Conservation (phyloP, 2,113 vertebrate species). For the Otus sunia region DNA sequence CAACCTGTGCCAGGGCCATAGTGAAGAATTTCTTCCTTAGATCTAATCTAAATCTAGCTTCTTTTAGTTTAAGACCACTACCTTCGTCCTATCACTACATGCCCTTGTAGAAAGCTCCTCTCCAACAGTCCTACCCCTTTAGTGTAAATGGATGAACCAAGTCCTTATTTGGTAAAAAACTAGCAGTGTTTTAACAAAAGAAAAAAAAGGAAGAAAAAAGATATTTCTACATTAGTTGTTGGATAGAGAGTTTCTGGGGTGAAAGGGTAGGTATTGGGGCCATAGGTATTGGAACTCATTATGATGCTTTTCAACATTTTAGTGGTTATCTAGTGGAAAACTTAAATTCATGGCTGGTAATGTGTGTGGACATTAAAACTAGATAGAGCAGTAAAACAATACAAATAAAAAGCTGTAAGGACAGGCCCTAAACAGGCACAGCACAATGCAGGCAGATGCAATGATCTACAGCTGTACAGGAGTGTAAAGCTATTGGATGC, state of each 20-base stretch:
- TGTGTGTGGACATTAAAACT: not conserved
- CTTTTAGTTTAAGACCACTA: too few species aligned
- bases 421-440: not conserved
- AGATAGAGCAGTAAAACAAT: not conserved
- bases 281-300: not conserved
- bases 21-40: too few species aligned
- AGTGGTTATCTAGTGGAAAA: not conserved
- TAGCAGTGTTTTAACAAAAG: not conserved
- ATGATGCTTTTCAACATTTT: not conserved
- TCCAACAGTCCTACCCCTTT: not conserved
- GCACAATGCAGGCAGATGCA: not conserved
- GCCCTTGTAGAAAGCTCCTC: too few species aligned
- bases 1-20: too few species aligned
- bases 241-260: not conserved
- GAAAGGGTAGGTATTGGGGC: not conserved
- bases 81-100: too few species aligned
- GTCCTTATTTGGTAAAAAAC: not conserved
- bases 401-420: not conserved
- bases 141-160: not conserved
- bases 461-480: not conserved
- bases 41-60: too few species aligned
- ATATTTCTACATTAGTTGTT: not conserved
- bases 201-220: rapidly evolving
- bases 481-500: not conserved
- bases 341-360: not conserved